These are phyloP conservation scores for Thomomys bottae DNA, from an alignment of 2,113 vertebrate species.

Conservation along the genomic window DNA sequence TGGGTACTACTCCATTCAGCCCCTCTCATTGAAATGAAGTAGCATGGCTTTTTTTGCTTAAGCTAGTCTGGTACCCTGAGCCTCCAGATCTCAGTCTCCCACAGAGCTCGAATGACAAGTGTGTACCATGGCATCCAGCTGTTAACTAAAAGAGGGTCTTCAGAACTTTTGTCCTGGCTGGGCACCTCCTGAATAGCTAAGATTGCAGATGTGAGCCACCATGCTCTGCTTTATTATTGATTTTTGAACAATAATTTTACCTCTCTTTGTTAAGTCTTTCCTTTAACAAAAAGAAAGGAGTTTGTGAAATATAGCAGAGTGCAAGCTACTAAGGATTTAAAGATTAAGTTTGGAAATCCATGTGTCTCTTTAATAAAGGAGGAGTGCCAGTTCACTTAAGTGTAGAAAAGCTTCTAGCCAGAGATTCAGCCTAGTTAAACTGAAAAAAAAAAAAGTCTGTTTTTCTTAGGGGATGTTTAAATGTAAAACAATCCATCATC, in stretches of 20 bases:
- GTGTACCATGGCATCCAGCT: no score
- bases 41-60: no score
- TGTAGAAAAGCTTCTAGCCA: constrained; percentile 4
- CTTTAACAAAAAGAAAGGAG: constrained; percentile 43
- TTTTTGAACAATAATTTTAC: constrained; percentile 42
- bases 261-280: not conserved
- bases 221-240: not conserved
- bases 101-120: no score
- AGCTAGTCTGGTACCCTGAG: no score
- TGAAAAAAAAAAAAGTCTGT: constrained; percentile 31
- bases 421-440: constrained; percentile 14
- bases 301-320: constrained; percentile 51
- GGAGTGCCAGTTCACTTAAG: constrained; percentile 12
- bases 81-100: no score
- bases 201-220: no score
- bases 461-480: constrained; percentile 62
- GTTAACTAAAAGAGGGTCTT: no score
- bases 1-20: no score
- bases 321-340: constrained; percentile 46
- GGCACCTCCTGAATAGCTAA: no score
- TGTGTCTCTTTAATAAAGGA: constrained; percentile 34
- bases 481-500: constrained; percentile 48
- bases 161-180: no score
- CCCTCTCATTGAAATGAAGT: no score
- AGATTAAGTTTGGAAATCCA: constrained; percentile 53